Evolutionary conservation across 2,797 vertebrate species (phyloP), one percentile per base, ranked within the genome.

Genomic region (Hozukius guyotensis): DNA sequence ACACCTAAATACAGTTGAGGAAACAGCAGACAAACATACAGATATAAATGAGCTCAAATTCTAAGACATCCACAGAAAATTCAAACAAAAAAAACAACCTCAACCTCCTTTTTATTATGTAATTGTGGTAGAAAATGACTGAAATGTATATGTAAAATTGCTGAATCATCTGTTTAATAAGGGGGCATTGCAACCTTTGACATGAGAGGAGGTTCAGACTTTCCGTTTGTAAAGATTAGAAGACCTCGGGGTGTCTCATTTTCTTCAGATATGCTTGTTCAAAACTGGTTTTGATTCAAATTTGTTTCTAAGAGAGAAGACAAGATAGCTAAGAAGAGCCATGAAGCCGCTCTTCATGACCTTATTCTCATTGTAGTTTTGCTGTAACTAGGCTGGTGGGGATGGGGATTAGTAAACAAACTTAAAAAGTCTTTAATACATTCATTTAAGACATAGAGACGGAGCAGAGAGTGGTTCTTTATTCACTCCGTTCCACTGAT

Each of bases 1-100:
- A 80, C 59, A 72, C 76, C 36, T 38, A 38, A 77, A 70, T 34
- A 86, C 53, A 84, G 72, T 14, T 25, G 53, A 70, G 69, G n/a
- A 80, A 66, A 60, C 46, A 66, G 60, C 24, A 72, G 20, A 72
- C 34, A 87, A 76, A 76, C 65, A 64, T 46, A 66, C 66, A 80
- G 46, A 84, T 66, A 78, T 14, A 80, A 80, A 85, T 77, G 12
- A 38, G 67, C 60, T 64, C 32, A 67, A 79, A 66, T 18, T 75
- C 22, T 18, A 53, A 74, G 70, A 75, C 2, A 18, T 49, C 20
- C 4, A 53, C 4, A 49, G 55, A 56, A 63, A 53, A 66, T 24
- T 73, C 4, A 4, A 56, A 52, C 22, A 55, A 65, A 60, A 59
- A 38, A 38, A 68, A 22, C 31, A 6, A 14, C 16, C 42, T 36